phyloP scores from a whole-genome alignment of 2,888 invertebrate genomes.

The Tenthredo mesomela region DNA sequence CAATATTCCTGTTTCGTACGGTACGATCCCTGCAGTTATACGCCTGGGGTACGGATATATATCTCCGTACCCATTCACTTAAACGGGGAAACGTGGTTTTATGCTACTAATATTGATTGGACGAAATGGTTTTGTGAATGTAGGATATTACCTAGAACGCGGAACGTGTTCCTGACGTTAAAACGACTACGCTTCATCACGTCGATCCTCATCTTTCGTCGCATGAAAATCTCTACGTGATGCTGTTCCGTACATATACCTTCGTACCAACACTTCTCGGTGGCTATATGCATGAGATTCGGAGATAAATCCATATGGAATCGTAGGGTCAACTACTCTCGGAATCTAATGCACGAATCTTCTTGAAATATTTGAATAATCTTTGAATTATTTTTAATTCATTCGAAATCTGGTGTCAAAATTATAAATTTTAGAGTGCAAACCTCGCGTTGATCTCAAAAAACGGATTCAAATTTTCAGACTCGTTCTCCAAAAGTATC shows the following conservation, averaged over 20 bases:
- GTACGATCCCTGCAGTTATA: constrained; percentile 13
- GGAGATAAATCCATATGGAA: constrained; percentile 9
- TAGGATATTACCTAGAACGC: constrained; percentile 30
- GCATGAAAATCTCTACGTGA: constrained; percentile 30
- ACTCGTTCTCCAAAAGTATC: background rate
- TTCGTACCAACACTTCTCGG: background rate
- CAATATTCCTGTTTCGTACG: constrained; percentile 22
- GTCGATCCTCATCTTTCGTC: constrained; percentile 27
- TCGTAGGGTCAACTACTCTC: background rate
- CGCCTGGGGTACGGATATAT: background rate
- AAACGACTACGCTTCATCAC: constrained; percentile 34
- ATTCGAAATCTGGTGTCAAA: background rate
- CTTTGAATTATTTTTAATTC: background rate
- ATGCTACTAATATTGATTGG: constrained; percentile 47
- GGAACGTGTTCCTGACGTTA: constrained; percentile 38
- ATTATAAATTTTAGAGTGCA: too few species aligned
- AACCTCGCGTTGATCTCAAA: too few species aligned
- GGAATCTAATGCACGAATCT: background rate
- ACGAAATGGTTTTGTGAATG: constrained; percentile 14
- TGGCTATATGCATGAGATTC: background rate
- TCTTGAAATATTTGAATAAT: background rate
- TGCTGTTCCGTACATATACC: background rate
- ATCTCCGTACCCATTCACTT: background rate
- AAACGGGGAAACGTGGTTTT: constrained; percentile 38
- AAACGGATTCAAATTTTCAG: background rate